A percentile compares a stretch with the other conserved stretches of the same genome.
Conservation (phyloP, 2,888 invertebrate genomes). For the Protophormia terraenovae region DNA sequence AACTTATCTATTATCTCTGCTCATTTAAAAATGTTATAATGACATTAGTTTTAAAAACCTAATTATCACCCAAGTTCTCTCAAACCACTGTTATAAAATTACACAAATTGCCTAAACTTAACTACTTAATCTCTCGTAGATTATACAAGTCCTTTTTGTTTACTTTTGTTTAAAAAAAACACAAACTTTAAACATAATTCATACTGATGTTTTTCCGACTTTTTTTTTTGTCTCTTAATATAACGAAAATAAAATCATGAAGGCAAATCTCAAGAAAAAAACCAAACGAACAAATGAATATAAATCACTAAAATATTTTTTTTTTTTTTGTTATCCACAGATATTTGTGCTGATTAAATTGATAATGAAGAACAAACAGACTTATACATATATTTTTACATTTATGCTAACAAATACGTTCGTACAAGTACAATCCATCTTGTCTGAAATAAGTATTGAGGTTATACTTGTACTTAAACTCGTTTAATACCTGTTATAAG, state of each 20-base stretch:
- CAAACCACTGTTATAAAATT: conserved; percentile 24
- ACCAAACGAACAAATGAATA: conserved; percentile 16
- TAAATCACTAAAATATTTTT: conserved; percentile 54
- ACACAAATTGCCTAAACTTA: conserved; percentile 56
- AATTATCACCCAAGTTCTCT: too few species aligned
- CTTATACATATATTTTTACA: not conserved
- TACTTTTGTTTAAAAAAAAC: conserved; percentile 19
- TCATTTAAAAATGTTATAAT: too few species aligned
- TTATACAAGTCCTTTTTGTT: conserved; percentile 33
- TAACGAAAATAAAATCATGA: not conserved
- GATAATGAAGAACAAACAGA: conserved; percentile 59
- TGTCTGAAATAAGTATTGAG: conserved; percentile 58
- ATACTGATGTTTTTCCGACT: conserved; percentile 13
- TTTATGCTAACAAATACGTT: not conserved
- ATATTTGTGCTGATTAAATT: conserved; percentile 60
- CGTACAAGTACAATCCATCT: conserved; percentile 22
- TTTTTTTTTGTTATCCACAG: conserved; percentile 17
- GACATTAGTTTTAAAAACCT: too few species aligned
- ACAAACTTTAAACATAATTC: conserved; percentile 65
- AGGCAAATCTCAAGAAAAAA: not conserved
- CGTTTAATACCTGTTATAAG: conserved; percentile 40
- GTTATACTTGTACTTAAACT: conserved; percentile 51
- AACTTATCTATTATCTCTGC: too few species aligned
- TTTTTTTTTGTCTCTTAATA: not conserved
- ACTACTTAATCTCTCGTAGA: conserved; percentile 53